Conservation (phyloP, 2,888 invertebrate genomes). For the Hirtodrosophila cameraria region DNA sequence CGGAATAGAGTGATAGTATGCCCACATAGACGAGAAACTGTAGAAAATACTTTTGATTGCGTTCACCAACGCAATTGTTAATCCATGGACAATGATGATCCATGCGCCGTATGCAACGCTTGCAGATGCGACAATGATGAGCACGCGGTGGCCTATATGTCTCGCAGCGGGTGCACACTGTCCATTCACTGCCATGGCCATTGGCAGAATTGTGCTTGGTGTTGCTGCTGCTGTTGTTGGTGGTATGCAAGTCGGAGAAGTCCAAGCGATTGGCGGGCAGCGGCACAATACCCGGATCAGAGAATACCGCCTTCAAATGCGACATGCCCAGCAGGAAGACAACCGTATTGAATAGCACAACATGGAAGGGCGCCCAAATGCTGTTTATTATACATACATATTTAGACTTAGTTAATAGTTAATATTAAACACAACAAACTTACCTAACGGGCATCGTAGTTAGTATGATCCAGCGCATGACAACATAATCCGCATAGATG, state of each 20-base stretch:
- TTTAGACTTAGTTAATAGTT: neutral
- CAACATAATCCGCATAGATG: constrained; percentile 94
- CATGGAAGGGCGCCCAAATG: constrained; percentile 92
- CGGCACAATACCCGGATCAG: constrained; percentile 96
- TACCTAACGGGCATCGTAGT: constrained; percentile 93
- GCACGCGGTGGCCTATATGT: constrained; percentile 93
- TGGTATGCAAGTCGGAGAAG: constrained; percentile 91
- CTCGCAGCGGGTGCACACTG: constrained; percentile 89
- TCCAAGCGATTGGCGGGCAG: constrained; percentile 89
- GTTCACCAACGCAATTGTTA: constrained; percentile 96
- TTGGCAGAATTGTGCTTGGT: constrained; percentile 83
- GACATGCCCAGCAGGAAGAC: constrained; percentile 90
- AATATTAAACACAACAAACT: neutral
- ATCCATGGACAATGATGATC: constrained; percentile 93
- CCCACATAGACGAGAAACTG: constrained; percentile 94
- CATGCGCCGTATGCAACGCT: constrained; percentile 88
- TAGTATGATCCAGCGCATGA: constrained; percentile 92
- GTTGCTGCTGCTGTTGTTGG: constrained; percentile 85
- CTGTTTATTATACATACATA: constrained; percentile 84
- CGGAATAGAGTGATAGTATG: constrained; percentile 87
- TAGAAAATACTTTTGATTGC: constrained; percentile 95
- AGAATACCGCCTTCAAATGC: constrained; percentile 93
- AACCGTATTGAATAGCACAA: constrained; percentile 91
- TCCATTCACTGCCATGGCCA: constrained; percentile 89
- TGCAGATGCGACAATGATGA: constrained; percentile 94